These are phyloP conservation scores for Elymnias hypermnestra DNA, from an alignment of 1,140 invertebrate genomes.

Conservation along the genomic window DNA sequence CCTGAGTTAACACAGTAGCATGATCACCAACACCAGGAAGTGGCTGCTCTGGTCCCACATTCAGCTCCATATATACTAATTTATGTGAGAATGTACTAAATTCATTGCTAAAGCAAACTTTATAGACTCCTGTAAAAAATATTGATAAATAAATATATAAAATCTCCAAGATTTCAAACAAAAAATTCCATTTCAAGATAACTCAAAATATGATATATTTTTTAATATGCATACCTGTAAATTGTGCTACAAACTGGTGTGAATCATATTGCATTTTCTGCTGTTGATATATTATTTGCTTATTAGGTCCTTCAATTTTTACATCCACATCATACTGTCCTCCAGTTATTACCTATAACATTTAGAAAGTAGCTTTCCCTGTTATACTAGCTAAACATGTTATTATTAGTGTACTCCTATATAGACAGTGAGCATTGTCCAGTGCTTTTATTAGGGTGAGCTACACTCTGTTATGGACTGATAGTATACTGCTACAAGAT, in stretches of 20 bases:
- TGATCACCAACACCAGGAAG: slow-evolving; percentile 92
- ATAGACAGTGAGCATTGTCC: background rate
- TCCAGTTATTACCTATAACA: slow-evolving; percentile 96
- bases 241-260: slow-evolving; percentile 87
- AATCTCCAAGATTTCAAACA: too few relatives aligned
- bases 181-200: too few relatives aligned
- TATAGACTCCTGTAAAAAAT: slow-evolving; percentile 82
- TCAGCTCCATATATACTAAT: slow-evolving; percentile 98
- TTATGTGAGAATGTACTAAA: slow-evolving; percentile 99
- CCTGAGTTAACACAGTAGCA: slow-evolving; percentile 96
- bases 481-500: too few relatives aligned
- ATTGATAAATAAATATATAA: too few relatives aligned
- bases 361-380: too few relatives aligned
- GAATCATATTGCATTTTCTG: slow-evolving; percentile 96
- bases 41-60: slow-evolving; percentile 93
- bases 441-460: too few relatives aligned
- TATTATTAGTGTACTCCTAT: too few relatives aligned
- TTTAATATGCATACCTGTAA: slow-evolving; percentile 75
- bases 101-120: slow-evolving; percentile 98
- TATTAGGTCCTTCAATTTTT: slow-evolving; percentile 90
- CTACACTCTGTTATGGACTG: too few relatives aligned
- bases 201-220: too few relatives aligned
- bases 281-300: slow-evolving; percentile 93
- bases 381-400: too few relatives aligned
- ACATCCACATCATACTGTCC: slow-evolving; percentile 99